phyloP scores from a whole-genome alignment of 2,797 vertebrate genomes.

The Enteromius thamalakanensis region DNA sequence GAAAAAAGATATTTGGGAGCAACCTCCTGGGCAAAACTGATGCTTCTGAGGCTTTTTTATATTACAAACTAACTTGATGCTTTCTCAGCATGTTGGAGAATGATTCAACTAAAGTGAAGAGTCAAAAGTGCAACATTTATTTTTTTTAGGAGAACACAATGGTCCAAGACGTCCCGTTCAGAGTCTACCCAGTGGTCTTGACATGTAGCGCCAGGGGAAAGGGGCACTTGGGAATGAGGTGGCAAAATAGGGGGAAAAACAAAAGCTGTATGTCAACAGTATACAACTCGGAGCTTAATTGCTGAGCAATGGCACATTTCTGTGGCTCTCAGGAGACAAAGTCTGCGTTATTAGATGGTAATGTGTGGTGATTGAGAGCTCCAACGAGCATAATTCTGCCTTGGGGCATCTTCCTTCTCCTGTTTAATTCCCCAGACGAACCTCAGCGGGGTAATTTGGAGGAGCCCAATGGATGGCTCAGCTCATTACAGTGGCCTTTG shows the following conservation, averaged over 20 bases:
- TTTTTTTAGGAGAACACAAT: constrained; percentile 6
- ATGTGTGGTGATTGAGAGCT: constrained; percentile 71
- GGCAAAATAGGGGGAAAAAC: constrained; percentile 31
- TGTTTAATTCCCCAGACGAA: constrained; percentile 53
- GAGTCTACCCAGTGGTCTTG: constrained; percentile 1
- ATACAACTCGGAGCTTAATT: constrained; percentile 63
- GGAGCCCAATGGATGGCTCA: constrained; percentile 58
- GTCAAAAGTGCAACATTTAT: constrained; percentile 23
- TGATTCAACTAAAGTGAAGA: constrained; percentile 3
- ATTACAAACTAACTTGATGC: constrained; percentile 23
- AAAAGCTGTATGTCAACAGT: constrained; percentile 52
- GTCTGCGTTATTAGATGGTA: constrained; percentile 67
- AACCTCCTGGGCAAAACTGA: constrained; percentile 34
- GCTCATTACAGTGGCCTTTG: constrained; percentile 70
- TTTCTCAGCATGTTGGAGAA: constrained; percentile 13
- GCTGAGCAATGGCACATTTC: constrained; percentile 64
- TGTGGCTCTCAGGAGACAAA: constrained; percentile 57
- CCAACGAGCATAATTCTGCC: constrained; percentile 71
- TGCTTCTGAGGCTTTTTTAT: constrained; percentile 10
- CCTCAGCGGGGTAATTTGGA: constrained; percentile 67
- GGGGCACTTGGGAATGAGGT: constrained; percentile 24
- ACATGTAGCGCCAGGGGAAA: background rate
- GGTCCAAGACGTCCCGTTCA: background rate
- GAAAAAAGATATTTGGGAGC: background rate
- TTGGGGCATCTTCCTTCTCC: constrained; percentile 60